phyloP scores from a whole-genome alignment of 2,888 invertebrate species.

The Nephrotoma appendiculata region DNA sequence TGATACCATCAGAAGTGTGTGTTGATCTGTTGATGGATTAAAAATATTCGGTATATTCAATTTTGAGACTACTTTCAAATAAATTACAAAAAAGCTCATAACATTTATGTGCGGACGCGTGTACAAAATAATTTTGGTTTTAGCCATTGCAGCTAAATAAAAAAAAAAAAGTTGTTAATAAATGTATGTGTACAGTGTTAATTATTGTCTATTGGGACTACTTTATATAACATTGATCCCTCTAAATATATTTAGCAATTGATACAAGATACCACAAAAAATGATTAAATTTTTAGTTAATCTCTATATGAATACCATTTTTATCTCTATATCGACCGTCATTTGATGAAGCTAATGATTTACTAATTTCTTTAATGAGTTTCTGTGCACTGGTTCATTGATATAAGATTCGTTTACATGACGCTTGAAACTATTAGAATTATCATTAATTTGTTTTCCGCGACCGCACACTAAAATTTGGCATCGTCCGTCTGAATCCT shows the following conservation, averaged over 20 bases:
- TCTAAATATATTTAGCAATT: neutral
- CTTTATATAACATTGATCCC: neutral
- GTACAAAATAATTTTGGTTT: neutral
- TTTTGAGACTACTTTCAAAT: neutral
- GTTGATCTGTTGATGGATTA: constrained; percentile 16
- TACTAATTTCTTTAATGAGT: neutral
- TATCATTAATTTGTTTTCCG: too few species aligned
- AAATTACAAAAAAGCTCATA: neutral
- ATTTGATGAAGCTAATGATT: neutral
- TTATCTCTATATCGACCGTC: neutral
- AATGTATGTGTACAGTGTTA: neutral
- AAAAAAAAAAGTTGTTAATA: neutral
- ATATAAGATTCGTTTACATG: neutral
- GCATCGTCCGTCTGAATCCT: too few species aligned
- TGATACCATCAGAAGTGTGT: constrained; percentile 16
- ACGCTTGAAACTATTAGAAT: too few species aligned
- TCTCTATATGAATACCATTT: neutral
- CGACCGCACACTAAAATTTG: too few species aligned
- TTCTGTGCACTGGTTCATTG: neutral
- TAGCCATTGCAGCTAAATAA: neutral
- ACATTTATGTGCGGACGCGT: neutral
- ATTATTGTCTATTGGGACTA: neutral
- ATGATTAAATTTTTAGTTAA: neutral
- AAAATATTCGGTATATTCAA: neutral
- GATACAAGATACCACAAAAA: neutral